These are phyloP conservation scores for Phrynosoma blainvillii DNA, from an alignment of 2,113 vertebrate species.

Conservation along the genomic window DNA sequence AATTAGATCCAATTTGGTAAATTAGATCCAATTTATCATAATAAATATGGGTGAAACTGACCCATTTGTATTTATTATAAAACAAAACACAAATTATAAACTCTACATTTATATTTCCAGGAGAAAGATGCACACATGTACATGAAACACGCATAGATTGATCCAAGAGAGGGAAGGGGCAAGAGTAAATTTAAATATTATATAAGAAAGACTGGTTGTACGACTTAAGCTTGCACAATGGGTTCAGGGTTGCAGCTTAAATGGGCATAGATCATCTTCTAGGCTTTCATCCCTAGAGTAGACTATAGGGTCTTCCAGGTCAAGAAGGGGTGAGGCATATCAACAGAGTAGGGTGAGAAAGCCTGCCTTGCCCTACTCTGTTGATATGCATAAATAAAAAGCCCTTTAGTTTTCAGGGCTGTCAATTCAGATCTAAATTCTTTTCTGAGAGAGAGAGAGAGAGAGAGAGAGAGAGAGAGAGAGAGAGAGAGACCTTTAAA, in stretches of 20 bases:
- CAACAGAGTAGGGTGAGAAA: constrained; percentile 67
- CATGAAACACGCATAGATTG: neutral
- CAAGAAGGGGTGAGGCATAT: constrained; percentile 62
- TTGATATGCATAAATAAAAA: constrained; percentile 65
- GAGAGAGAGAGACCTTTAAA: constrained; percentile 32
- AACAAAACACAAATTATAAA: neutral
- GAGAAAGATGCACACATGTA: neutral
- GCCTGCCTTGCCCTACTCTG: constrained; percentile 57
- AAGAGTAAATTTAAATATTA: constrained; percentile 6
- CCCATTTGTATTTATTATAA: neutral
- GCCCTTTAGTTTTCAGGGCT: constrained; percentile 62
- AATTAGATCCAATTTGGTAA: neutral
- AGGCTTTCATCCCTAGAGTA: constrained; percentile 51
- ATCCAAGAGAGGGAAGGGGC: neutral
- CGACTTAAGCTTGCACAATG: constrained; percentile 16
- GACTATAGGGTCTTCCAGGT: constrained; percentile 55
- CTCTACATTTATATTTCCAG: neutral
- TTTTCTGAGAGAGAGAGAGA: neutral
- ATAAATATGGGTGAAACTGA: neutral
- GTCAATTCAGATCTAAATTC: constrained; percentile 62
- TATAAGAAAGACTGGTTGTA: neutral
- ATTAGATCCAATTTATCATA: neutral
- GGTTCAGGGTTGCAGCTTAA: constrained; percentile 24
- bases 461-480: constrained; percentile 3
- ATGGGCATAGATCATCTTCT: constrained; percentile 35